Evolutionary conservation across 2,797 vertebrate genomes (phyloP), one percentile per base, ranked within the genome.

Genomic region (Fundulus diaphanus): DNA sequence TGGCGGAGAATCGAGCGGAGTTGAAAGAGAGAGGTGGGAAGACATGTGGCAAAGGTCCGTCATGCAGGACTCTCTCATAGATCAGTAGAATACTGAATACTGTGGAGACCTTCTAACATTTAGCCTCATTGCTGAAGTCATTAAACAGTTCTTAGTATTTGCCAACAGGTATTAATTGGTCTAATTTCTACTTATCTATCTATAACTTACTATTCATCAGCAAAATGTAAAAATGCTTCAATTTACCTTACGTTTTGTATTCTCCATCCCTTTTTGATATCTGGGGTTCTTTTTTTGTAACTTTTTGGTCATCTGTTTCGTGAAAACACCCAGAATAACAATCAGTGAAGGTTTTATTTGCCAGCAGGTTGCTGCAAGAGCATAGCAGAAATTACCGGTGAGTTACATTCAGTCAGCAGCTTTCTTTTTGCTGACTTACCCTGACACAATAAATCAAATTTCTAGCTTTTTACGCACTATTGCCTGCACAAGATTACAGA

Each of bases 331-430:
- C 66, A 84, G 2, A 75, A 20, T 67, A 82, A 84, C 33, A 0
- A 5, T 63, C 49, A 33, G 56, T 44, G 74, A 76, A 73, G 67
- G 71, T 88, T 81, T 74, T 79, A 71, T 70, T 74, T 86, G 85
- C 59, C 70, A 85, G 84, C 75, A 74, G n/a, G 63, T 79, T 46
- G 37, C 70, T 9, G 6, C 79, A 65, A 48, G 72, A 71, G 72
- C 72, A 49, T 80, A 81, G 79, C 67, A 82, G 57, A 82, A 79
- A 83, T 85, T 40, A 88, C 76, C 51, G 67, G 27, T 46, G 74
- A 87, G 65, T 75, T 65, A 24, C 59, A 72, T 44, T 59, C 48
- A 79, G 73, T 91, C 85, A 90, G 85, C 90, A 80, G 68, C 68
- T 77, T 75, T 29, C 73, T 78, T 59, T 48, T 68, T 79, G 72